Conservation (phyloP, 1,140 invertebrate genomes). For the Medauroidea extradentata region DNA sequence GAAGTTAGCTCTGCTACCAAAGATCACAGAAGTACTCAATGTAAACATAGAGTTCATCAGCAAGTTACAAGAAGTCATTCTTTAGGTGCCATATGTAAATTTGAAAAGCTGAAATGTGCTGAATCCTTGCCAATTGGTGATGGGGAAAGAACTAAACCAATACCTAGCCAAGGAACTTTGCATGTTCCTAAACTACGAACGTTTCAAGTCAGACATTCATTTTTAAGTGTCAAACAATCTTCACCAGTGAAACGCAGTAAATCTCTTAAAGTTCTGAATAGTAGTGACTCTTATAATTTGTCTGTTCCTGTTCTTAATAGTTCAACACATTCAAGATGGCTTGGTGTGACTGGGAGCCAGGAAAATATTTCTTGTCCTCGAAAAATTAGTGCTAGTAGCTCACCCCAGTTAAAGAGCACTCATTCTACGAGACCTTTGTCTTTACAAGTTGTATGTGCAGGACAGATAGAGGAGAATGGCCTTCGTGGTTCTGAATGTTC, state of each 20-base stretch:
- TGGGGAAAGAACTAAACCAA: slow-evolving; percentile 4
- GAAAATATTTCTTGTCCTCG: neutral
- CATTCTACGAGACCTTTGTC: neutral
- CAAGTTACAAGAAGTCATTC: slow-evolving; percentile 25
- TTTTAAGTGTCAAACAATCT: slow-evolving; percentile 5
- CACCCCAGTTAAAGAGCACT: neutral
- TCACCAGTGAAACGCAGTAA: slow-evolving; percentile 38
- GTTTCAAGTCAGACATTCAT: neutral
- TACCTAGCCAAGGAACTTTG: slow-evolving; percentile 20
- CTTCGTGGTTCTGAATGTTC: no score
- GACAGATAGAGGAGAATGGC: neutral
- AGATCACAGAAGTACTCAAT: slow-evolving; percentile 17
- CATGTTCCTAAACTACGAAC: slow-evolving; percentile 19
- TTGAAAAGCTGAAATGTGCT: neutral
- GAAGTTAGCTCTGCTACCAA: slow-evolving; percentile 30
- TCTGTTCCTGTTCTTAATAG: neutral
- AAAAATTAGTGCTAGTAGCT: neutral
- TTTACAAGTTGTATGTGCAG: slow-evolving; percentile 1
- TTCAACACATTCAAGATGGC: neutral
- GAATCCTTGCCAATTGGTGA: neutral
- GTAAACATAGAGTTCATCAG: slow-evolving; percentile 2
- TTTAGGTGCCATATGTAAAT: slow-evolving; percentile 19
- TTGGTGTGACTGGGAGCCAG: neutral
- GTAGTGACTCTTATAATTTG: slow-evolving; percentile 16
- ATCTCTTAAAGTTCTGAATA: slow-evolving; percentile 37